Evolutionary conservation across 2,888 invertebrate species (phyloP).

Genomic region (Sipha maydis): DNA sequence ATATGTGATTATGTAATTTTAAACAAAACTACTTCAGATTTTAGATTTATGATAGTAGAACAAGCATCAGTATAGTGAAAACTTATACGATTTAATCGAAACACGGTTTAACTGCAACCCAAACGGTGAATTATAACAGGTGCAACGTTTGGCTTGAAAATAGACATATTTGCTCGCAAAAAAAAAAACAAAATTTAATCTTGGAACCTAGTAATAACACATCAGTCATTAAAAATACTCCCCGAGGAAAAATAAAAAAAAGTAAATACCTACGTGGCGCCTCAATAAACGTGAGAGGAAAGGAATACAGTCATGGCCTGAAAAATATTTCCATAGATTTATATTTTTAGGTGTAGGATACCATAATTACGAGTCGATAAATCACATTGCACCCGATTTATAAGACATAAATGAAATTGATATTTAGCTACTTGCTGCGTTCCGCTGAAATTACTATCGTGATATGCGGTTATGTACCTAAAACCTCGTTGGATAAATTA

Average conservation of each 20-base stretch:
- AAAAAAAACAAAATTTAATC: slow-evolving; percentile 13
- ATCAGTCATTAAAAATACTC: slow-evolving; percentile 23
- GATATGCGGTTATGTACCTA: neutral
- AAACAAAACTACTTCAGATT: too few species aligned
- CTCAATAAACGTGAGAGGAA: slow-evolving; percentile 28
- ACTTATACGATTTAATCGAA: neutral
- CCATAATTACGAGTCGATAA: slow-evolving; percentile 57
- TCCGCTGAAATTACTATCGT: slow-evolving; percentile 18
- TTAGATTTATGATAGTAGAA: too few species aligned
- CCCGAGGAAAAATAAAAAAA: neutral
- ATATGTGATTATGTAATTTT: too few species aligned
- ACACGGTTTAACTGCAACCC: neutral
- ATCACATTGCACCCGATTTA: slow-evolving; percentile 4
- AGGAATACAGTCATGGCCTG: neutral
- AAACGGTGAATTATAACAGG: slow-evolving; percentile 16
- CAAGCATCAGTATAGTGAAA: too few species aligned
- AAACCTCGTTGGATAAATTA: neutral
- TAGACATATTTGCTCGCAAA: slow-evolving; percentile 22
- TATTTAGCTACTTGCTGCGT: slow-evolving; percentile 43
- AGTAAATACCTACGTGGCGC: slow-evolving; percentile 50
- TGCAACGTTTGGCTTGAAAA: neutral
- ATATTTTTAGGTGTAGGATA: slow-evolving; percentile 31
- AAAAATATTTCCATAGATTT: slow-evolving; percentile 42
- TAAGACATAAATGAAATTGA: slow-evolving; percentile 49
- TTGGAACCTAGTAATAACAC: neutral